Conservation (phyloP, 2,888 invertebrate genomes). For the Drosophila koepferae region DNA sequence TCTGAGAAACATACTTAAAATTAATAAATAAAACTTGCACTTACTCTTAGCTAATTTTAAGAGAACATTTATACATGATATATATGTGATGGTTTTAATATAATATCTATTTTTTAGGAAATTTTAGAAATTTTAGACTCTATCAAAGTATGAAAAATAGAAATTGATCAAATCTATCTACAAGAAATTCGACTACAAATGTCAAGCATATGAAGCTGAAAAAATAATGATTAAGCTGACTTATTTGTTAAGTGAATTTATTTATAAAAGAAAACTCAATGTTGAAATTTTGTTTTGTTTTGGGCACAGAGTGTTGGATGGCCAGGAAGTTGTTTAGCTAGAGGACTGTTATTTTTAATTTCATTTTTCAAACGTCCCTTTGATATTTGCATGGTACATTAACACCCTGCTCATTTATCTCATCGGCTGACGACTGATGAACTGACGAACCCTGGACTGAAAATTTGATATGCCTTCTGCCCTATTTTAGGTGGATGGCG, state of each 20-base stretch:
- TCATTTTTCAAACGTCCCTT: conserved; percentile 77
- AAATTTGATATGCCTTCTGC: conserved; percentile 82
- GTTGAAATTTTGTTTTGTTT: not conserved
- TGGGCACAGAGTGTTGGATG: not conserved
- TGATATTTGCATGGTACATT: conserved; percentile 82
- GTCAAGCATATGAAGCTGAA: not conserved
- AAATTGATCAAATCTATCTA: not conserved
- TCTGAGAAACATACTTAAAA: not conserved
- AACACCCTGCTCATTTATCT: conserved; percentile 66
- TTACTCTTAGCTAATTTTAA: no score
- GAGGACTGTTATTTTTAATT: conserved; percentile 66
- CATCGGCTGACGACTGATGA: conserved; percentile 29
- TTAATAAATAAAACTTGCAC: no score
- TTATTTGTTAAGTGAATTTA: conserved; percentile 6
- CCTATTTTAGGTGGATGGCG: conserved; percentile 22
- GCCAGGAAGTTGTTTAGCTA: conserved; percentile 5
- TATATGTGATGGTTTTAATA: not conserved
- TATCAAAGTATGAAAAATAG: no score
- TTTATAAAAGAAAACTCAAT: conserved; percentile 1
- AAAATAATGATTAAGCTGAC: conserved; percentile 1
- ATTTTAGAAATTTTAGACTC: no score
- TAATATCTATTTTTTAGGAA: no score
- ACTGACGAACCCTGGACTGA: conserved; percentile 73
- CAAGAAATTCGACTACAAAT: not conserved
- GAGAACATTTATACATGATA: no score